Evolutionary conservation across 2,888 invertebrate species (phyloP).

Genomic region (Limnephilus auricula): DNA sequence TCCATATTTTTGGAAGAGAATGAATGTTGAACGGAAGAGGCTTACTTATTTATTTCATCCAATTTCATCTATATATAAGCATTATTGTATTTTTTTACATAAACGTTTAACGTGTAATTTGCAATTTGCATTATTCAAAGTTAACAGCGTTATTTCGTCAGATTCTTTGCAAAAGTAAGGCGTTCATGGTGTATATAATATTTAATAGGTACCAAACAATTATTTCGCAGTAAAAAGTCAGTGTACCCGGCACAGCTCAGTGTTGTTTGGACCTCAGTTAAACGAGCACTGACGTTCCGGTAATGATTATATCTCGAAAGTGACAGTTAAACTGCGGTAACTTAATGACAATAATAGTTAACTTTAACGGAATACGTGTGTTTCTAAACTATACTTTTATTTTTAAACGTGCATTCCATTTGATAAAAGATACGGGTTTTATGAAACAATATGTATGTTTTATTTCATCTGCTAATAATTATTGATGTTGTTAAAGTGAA

Average conservation of each 20-base stretch:
- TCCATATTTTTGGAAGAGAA: too few species aligned
- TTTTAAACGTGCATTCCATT: not conserved
- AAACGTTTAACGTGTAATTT: too few species aligned
- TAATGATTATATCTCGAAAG: not conserved
- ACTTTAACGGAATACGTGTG: not conserved
- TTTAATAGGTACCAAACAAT: not conserved
- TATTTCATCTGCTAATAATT: not conserved
- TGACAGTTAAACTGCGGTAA: slow-evolving; percentile 14
- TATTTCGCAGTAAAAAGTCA: not conserved
- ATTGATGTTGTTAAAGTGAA: not conserved
- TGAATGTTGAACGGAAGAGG: too few species aligned
- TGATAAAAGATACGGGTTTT: not conserved
- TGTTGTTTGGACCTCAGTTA: not conserved
- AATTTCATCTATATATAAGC: not conserved
- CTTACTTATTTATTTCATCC: too few species aligned
- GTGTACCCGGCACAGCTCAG: not conserved
- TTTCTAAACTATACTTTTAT: not conserved
- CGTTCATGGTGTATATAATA: not conserved
- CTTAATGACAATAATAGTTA: not conserved
- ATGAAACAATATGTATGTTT: not conserved
- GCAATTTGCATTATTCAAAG: not conserved
- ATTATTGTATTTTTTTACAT: not conserved
- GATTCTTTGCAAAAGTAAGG: not conserved
- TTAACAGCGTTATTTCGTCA: not conserved
- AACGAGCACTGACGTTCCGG: slow-evolving; percentile 14